These are phyloP conservation scores for Alsophila aescularia DNA, from an alignment of 2,888 invertebrate species.

Conservation along the genomic window DNA sequence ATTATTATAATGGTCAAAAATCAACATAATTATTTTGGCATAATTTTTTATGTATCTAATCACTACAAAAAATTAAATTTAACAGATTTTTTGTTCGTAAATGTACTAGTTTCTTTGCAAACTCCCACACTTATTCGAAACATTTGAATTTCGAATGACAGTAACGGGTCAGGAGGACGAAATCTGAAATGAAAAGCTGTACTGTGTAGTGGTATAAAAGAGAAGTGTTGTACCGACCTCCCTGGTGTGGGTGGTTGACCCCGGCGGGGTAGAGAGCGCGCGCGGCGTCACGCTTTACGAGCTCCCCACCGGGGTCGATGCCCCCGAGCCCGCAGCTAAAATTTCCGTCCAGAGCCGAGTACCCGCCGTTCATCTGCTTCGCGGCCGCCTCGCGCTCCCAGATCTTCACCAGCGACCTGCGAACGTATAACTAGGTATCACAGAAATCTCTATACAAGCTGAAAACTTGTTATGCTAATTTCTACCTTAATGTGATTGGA, in stretches of 20 bases:
- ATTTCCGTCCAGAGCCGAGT: constrained; percentile 82
- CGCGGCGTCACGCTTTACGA: constrained; percentile 70
- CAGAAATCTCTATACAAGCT: background rate
- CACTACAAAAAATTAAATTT: too few relatives aligned
- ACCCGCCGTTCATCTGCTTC: constrained; percentile 80
- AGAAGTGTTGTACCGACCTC: constrained; percentile 54
- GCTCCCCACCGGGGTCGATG: constrained; percentile 86
- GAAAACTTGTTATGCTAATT: too few relatives aligned
- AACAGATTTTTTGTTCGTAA: too few relatives aligned
- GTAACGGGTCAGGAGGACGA: too few relatives aligned
- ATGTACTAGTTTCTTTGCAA: too few relatives aligned
- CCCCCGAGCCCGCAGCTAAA: constrained; percentile 89
- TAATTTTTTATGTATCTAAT: too few relatives aligned
- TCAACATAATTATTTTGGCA: too few relatives aligned
- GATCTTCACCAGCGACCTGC: constrained; percentile 89
- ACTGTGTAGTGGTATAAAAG: background rate
- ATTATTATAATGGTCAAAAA: too few relatives aligned
- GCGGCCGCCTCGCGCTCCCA: constrained; percentile 91
- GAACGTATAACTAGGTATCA: background rate
- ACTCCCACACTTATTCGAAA: too few relatives aligned
- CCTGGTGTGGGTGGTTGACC: constrained; percentile 71
- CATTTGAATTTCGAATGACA: too few relatives aligned
- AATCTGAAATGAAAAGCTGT: too few relatives aligned
- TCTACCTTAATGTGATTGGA: too few relatives aligned
- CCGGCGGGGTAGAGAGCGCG: constrained; percentile 66